Evolutionary conservation across 2,888 invertebrate genomes (phyloP), one percentile per base, ranked within the genome.

Genomic region (Gortyna flavago): DNA sequence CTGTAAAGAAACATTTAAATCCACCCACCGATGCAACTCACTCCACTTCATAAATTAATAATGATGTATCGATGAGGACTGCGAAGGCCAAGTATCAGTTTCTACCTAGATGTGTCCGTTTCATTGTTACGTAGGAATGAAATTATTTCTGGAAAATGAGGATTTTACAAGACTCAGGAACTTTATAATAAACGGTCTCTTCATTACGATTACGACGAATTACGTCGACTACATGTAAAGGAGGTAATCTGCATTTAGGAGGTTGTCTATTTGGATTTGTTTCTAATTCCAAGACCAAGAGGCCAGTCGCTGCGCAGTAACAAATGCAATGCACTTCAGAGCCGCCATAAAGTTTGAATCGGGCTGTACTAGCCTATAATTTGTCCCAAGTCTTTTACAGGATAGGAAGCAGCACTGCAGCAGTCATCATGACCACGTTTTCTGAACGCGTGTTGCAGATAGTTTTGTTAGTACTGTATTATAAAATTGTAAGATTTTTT

Each of bases 11-110:
- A 18, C 25, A 78, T 32, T 71, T 62, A 29, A 25, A 25, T 61
- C 21, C 62, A 16, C 18, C 11, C 29, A 51, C 44, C 21, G 25
- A 80, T 48, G 48, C 48, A 25, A 41, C 51, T 41, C 48, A 73
- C 18, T 51, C 73, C 80, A 78, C 38, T 16, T 65, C 21, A 44
- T 66, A 41, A 59, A 73, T 54, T 35, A 72, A n/a, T 59, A 38
- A 38, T 41, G 59, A 54, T 61, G 41, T 44, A 72, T 80, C 32
- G 80, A 72, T 73, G 81, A 51, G 59, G 21, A 25, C 74, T 29
- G 21, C 6, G 41, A 51, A 73, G 35, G 51, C 35, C 51, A 51
- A 51, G 59, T 38, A 48, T 65, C 25, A 65, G 21, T 66, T 35
- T 16, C 8, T 48, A 13, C 29, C 7, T 25, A 48, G 21, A 59